Conservation (phyloP, 1,140 invertebrate species). For the Venturia canescens region DNA sequence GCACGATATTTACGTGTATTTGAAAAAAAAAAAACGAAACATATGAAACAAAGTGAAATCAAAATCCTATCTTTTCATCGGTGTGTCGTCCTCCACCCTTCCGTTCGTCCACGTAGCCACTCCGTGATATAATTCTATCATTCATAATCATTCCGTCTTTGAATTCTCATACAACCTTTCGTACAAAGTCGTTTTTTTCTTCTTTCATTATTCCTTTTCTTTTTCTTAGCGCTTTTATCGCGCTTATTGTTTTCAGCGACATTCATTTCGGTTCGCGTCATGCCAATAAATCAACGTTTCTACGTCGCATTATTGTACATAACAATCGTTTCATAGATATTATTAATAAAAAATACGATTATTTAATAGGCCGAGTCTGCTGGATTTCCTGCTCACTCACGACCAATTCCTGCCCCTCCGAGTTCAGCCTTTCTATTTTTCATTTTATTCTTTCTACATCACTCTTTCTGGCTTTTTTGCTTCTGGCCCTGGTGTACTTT, state of each 20-base stretch:
- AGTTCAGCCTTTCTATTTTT: neutral
- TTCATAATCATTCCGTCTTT: conserved; percentile 42
- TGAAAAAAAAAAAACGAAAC: neutral
- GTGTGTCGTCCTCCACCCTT: conserved; percentile 26
- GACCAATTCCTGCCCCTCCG: neutral
- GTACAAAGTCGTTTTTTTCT: neutral
- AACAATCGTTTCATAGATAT: conserved; percentile 67
- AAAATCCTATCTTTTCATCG: conserved; percentile 40
- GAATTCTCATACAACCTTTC: conserved; percentile 24
- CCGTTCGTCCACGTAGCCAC: conserved; percentile 1
- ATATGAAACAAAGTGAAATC: conserved; percentile 25
- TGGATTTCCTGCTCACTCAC: too few species aligned
- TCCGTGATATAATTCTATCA: conserved; percentile 1
- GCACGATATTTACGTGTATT: neutral
- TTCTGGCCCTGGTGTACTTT: too few species aligned
- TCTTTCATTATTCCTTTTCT: neutral
- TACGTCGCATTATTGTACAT: conserved; percentile 65
- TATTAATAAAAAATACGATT: conserved; percentile 63
- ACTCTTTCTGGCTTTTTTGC: too few species aligned
- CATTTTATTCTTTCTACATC: neutral
- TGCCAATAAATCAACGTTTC: conserved; percentile 28
- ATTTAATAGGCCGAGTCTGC: conserved; percentile 44
- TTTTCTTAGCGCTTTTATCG: neutral
- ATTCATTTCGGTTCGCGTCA: conserved; percentile 9
- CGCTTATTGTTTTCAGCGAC: conserved; percentile 27